Base-by-base conservation (phyloP, 2,113 vertebrate genomes). In the Patagioenas fasciata region DNA sequence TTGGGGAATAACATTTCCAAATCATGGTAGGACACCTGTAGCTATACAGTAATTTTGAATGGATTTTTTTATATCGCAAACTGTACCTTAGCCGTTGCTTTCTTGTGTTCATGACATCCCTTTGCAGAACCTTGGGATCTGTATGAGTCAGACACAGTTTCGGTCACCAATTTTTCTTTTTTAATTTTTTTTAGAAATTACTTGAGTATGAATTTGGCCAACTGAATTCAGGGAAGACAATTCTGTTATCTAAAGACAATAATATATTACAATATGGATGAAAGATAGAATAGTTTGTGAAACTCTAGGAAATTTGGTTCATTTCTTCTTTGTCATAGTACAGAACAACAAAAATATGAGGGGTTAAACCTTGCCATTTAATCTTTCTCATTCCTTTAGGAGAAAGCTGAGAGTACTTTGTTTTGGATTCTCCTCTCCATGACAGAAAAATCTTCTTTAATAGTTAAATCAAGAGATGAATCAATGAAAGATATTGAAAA, bases 401-500 rank as follows among this genome's bases (percentile, higher is more conserved):
- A 47, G 34, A 94, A 40, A n/a, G 11, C 29, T 47, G 25, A 34
- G 82, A 91, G 32, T 93, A 77, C n/a, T 96, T 89, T 93, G 71
- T 42, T 87, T 95, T 86, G 36, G 47, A 80, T 51, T 7, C 44
- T 96, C 53, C 73, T 85, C 16, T 94, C 19, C 66, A 31, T 53
- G 72, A 73, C 10, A 83, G 34, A 29, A 80, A 95, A 91, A 72
- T 70, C 65, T 82, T 96, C 85, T 96, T 96, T 95, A 97, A 95
- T 70, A 96, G 88, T n/a, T 84, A 19, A 91, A 94, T 94, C 67
- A 95, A 95, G 80, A 95, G 69, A 47, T 70, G 32, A 85, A 94
- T 93, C 95, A 87, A 88, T 94, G 86, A 86, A 66, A 85, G n/a
- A 93, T 56, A 92, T 54, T 58, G 42, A 94, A 97, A 96, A 94